A percentile compares a stretch with the other conserved stretches of the same genome.
Evolutionary conservation across 1,140 invertebrate species (phyloP).

Genomic region (Anoplophora glabripennis): DNA sequence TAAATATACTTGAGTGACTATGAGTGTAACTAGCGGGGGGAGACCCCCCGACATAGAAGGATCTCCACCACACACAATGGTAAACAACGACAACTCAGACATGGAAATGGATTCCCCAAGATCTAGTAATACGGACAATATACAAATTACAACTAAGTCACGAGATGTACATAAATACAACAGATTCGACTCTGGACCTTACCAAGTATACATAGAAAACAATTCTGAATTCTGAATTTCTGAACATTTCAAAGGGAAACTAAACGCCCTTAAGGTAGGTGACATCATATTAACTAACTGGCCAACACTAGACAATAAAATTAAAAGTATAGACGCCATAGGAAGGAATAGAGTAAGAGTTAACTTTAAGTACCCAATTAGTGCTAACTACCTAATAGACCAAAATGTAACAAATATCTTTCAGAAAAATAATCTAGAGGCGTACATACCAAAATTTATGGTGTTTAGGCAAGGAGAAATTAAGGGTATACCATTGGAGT

Average conservation of each 20-base stretch:
- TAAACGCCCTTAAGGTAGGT: neutral
- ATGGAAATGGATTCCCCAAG: too few relatives aligned
- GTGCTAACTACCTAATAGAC: neutral
- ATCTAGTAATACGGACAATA: too few relatives aligned
- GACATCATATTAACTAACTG: neutral
- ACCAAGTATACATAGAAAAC: too few relatives aligned
- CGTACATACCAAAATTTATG: slow-evolving; percentile 1
- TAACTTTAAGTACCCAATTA: neutral
- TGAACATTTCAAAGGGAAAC: neutral
- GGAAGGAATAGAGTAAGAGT: slow-evolving; percentile 6
- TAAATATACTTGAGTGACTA: too few relatives aligned
- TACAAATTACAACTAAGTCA: too few relatives aligned
- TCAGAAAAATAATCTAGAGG: neutral
- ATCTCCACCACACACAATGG: too few relatives aligned
- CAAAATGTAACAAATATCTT: neutral
- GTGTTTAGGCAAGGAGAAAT: neutral
- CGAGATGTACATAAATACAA: too few relatives aligned
- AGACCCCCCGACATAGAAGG: too few relatives aligned
- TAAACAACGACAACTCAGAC: too few relatives aligned
- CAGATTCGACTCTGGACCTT: too few relatives aligned
- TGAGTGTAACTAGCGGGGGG: too few relatives aligned
- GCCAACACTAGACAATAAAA: neutral
- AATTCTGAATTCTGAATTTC: too few relatives aligned
- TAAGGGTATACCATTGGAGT: neutral
- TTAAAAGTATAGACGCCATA: neutral